Conservation (phyloP, 1,140 invertebrate species). For the Megalonaias nervosa region DNA sequence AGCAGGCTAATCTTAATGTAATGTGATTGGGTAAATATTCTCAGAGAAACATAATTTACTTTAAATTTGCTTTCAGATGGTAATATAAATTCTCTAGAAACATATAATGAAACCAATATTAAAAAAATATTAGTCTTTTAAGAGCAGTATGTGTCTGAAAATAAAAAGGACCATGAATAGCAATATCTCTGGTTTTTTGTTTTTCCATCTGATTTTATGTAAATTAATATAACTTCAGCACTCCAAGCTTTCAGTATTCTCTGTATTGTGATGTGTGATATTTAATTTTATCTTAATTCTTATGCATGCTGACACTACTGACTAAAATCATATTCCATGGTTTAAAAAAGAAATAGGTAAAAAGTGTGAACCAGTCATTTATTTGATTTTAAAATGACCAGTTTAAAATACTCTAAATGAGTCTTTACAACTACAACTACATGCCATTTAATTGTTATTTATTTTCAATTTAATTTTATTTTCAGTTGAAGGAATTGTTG, state of each 20-base stretch:
- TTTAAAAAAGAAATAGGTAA: background rate
- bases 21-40: too few relatives aligned
- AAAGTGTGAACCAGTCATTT: background rate
- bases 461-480: background rate
- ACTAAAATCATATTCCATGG: too few relatives aligned
- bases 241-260: too few relatives aligned
- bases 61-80: too few relatives aligned
- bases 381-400: background rate
- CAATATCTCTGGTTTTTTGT: background rate
- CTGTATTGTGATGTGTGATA: too few relatives aligned
- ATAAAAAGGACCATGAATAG: background rate
- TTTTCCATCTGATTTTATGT: background rate
- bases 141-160: background rate
- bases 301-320: background rate
- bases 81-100: too few relatives aligned
- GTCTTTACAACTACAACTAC: background rate
- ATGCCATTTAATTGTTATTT: background rate
- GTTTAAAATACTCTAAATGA: background rate
- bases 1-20: too few relatives aligned
- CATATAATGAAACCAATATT: too few relatives aligned
- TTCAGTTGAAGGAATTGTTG: slow-evolving; percentile 74
- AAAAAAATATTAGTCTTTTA: too few relatives aligned
- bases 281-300: background rate
- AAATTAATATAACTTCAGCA: background rate
- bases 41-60: too few relatives aligned